Evolutionary conservation across 2,797 vertebrate genomes (phyloP).

Genomic region (Fringilla coelebs): DNA sequence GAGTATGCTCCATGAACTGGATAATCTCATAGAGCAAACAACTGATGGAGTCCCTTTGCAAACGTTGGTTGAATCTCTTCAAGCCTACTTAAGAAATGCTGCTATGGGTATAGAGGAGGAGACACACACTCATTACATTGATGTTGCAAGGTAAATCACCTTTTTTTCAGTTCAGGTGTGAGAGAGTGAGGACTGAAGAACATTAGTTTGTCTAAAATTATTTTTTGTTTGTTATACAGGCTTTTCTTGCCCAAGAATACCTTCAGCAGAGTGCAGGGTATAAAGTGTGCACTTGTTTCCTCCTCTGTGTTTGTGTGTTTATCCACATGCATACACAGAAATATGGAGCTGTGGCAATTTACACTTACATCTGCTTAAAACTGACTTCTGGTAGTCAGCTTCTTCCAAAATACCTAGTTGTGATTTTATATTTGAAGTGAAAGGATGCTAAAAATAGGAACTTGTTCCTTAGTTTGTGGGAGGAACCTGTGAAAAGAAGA

Average conservation of each 20-base stretch:
- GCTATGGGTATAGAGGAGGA: constrained; percentile 89
- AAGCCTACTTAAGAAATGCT: constrained; percentile 82
- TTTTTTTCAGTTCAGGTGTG: neutral
- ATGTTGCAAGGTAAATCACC: constrained; percentile 85
- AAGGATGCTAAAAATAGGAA: neutral
- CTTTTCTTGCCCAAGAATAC: neutral
- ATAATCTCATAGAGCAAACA: constrained; percentile 91
- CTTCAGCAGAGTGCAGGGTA: neutral
- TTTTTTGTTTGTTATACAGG: neutral
- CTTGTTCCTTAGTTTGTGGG: neutral
- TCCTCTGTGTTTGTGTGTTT: neutral
- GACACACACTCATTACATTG: constrained; percentile 86
- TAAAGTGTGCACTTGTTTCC: accelerated
- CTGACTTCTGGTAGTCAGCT: neutral
- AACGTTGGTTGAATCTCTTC: constrained; percentile 86
- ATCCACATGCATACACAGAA: accelerated
- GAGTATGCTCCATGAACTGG: constrained; percentile 90
- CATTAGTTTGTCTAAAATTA: neutral
- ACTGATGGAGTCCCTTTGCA: constrained; percentile 90
- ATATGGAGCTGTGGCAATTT: neutral
- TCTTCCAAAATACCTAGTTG: neutral
- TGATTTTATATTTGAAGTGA: neutral
- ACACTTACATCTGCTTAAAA: neutral
- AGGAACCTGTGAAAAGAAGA: neutral
- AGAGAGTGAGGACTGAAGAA: neutral